Evolutionary conservation across 2,797 vertebrate species (phyloP).

Genomic region (Parambassis ranga): DNA sequence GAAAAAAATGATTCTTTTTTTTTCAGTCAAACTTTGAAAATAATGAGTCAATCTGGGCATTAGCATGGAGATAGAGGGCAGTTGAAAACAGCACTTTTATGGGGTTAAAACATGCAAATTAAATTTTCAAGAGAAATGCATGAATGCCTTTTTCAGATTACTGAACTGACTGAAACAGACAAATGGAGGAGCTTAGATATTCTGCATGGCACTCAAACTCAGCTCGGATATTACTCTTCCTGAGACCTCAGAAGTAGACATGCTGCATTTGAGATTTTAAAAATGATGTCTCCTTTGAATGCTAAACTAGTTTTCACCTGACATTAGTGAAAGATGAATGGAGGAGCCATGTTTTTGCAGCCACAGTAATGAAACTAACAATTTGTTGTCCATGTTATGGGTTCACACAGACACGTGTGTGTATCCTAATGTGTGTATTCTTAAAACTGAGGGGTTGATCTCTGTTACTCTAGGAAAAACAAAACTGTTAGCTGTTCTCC

Average conservation of each 20-base stretch:
- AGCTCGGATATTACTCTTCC: background rate
- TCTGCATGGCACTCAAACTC: background rate
- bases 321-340: conserved; percentile 7
- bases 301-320: conserved; percentile 8
- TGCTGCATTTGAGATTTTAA: background rate
- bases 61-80: conserved; percentile 9
- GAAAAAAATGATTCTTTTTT: conserved; percentile 14
- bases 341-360: background rate
- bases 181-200: background rate
- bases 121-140: conserved; percentile 26
- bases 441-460: background rate
- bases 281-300: background rate
- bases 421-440: too few species aligned
- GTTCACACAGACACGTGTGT: too few species aligned
- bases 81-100: background rate
- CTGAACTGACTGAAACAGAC: background rate
- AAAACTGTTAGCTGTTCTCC: conserved; percentile 4
- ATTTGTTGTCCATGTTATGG: too few species aligned
- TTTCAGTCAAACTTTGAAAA: conserved; percentile 22
- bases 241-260: background rate
- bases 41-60: conserved; percentile 40
- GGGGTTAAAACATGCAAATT: background rate
- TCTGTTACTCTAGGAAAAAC: background rate
- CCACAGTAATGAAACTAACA: background rate
- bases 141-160: background rate